Percentiles rank a stretch among this genome's conserved stretches.
Conservation (phyloP, 2,888 invertebrate genomes). For the Andricus curvator region DNA sequence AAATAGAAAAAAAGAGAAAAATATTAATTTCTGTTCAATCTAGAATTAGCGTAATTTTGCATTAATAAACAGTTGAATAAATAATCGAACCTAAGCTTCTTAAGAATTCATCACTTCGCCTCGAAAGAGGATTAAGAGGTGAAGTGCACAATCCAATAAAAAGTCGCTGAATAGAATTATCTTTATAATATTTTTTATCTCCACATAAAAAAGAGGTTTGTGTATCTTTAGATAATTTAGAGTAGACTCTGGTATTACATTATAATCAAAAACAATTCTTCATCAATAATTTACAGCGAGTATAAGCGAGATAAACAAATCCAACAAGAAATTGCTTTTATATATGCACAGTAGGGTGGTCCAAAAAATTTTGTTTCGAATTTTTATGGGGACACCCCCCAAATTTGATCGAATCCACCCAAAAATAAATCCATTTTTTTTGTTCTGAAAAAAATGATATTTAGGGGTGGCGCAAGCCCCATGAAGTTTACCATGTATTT, state of each 20-base stretch:
- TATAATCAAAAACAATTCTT: not conserved
- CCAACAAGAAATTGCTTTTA: not conserved
- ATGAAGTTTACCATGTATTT: no score
- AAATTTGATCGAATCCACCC: no score
- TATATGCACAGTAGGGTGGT: no score
- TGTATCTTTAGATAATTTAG: constrained; percentile 21
- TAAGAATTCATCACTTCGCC: constrained; percentile 29
- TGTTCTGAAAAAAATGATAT: no score
- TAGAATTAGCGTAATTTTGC: constrained; percentile 16
- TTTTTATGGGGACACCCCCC: no score
- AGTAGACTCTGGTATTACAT: not conserved
- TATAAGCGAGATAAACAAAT: no score
- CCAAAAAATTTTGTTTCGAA: no score
- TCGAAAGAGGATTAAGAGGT: constrained; percentile 30
- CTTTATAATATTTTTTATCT: constrained; percentile 8
- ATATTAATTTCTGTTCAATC: not conserved
- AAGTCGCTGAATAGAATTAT: constrained; percentile 16
- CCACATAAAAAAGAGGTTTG: not conserved
- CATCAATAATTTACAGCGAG: no score
- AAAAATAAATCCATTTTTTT: no score
- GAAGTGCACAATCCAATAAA: constrained; percentile 14
- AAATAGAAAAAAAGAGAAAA: constrained; percentile 7
- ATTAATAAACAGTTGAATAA: constrained; percentile 52
- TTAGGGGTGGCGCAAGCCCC: no score
- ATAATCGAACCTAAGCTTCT: constrained; percentile 38